Conservation (phyloP, 2,113 vertebrate genomes). For the Platanista minor region DNA sequence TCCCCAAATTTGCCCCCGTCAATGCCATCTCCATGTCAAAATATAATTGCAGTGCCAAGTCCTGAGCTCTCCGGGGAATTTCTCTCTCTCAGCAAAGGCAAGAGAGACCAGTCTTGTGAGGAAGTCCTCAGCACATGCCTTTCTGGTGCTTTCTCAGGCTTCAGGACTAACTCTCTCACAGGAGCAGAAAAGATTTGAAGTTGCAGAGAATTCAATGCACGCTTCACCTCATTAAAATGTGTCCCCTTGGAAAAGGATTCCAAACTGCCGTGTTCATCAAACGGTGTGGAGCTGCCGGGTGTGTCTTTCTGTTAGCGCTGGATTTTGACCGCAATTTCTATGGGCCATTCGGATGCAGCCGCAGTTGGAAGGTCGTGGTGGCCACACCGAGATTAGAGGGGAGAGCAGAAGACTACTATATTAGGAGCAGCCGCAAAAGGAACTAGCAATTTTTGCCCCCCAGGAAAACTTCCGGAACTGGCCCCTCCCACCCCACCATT, state of each 20-base stretch:
- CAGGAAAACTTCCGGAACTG: conserved; percentile 8
- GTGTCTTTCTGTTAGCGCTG: neutral
- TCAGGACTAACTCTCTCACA: neutral
- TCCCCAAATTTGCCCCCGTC: neutral
- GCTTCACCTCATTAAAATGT: neutral
- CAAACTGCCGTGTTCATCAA: neutral
- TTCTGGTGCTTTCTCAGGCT: neutral
- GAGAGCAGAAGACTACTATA: conserved; percentile 34
- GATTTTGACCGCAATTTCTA: neutral
- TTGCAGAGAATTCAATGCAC: neutral
- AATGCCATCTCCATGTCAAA: neutral
- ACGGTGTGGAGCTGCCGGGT: neutral
- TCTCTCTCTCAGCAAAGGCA: neutral
- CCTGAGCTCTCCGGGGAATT: neutral
- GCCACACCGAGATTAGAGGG: conserved; percentile 51
- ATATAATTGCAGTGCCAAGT: neutral
- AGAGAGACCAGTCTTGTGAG: neutral
- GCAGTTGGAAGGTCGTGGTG: neutral
- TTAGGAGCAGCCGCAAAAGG: conserved; percentile 51
- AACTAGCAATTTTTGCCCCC: conserved; percentile 61
- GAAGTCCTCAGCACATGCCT: neutral
- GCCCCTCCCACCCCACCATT: neutral
- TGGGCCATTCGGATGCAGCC: neutral
- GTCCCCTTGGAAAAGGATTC: neutral
- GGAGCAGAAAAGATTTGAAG: neutral